phyloP scores from a whole-genome alignment of 1,140 invertebrate genomes.

The Ceratina japonica region DNA sequence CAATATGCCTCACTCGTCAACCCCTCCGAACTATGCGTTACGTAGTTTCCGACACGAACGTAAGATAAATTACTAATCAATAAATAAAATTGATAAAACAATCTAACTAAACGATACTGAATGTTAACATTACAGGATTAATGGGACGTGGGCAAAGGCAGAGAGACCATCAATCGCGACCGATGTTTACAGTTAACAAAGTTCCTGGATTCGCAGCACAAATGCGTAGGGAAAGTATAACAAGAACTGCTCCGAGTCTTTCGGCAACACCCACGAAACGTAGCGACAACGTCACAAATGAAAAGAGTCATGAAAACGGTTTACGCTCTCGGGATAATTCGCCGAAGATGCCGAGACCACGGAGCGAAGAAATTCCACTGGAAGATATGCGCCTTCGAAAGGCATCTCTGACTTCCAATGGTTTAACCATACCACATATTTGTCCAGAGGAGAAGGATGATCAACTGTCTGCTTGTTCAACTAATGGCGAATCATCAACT shows the following conservation, averaged over 20 bases:
- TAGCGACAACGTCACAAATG: slow-evolving; percentile 69
- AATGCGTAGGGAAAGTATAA: slow-evolving; percentile 79
- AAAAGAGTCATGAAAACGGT: slow-evolving; percentile 67
- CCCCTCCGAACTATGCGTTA: slow-evolving; percentile 78
- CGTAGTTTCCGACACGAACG: slow-evolving; percentile 73
- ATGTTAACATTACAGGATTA: slow-evolving; percentile 62
- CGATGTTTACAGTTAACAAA: slow-evolving; percentile 82
- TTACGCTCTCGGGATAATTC: slow-evolving; percentile 85
- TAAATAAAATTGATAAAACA: not conserved
- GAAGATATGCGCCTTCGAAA: slow-evolving; percentile 85
- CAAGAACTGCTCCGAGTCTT: slow-evolving; percentile 65
- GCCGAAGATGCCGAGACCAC: slow-evolving; percentile 85
- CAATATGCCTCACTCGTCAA: slow-evolving; percentile 81
- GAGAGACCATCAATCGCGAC: slow-evolving; percentile 78
- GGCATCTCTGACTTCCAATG: slow-evolving; percentile 68
- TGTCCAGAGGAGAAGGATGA: slow-evolving; percentile 55
- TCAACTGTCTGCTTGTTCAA: slow-evolving; percentile 65
- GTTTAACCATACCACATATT: slow-evolving; percentile 50
- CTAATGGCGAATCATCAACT: slow-evolving; percentile 51
- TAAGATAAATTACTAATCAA: slow-evolving; percentile 52
- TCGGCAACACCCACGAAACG: slow-evolving; percentile 67
- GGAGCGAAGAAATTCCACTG: slow-evolving; percentile 91
- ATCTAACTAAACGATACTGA: not conserved
- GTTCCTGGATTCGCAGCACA: slow-evolving; percentile 86
- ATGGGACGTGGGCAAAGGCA: slow-evolving; percentile 79